Evolutionary conservation across 2,113 vertebrate species (phyloP), one percentile per base, ranked within the genome.

Genomic region (Halichoerus grypus): DNA sequence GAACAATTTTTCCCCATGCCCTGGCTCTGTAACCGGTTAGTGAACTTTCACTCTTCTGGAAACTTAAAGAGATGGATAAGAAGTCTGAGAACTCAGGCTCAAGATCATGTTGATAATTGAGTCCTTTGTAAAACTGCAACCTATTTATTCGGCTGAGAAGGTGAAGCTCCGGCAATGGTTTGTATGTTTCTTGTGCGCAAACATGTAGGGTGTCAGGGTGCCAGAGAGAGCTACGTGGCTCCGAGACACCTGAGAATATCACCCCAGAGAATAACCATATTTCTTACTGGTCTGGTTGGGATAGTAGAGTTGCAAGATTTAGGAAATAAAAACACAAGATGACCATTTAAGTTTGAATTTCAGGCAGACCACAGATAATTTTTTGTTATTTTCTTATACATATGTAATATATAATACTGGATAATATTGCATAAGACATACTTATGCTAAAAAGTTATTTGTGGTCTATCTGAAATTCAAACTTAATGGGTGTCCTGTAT

Each of bases 11-110:
- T 31, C 71, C 65, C 81, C 93, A 49, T 92, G 53, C 94, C 39
- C 81, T 88, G 65, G 69, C 72, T 72, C 93, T 39, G 28, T 85
- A 72, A 51, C 94, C 65, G 0, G 19, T 53, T 80, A 82, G 81
- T 92, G 85, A 98, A 97, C 94, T 88, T 81, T 69, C 24, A 28
- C 57, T 87, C 81, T 39, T 88, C n/a, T 65, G 82, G 91, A 91
- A 95, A 83, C 87, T 63, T 57, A 71, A 67, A 63, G 74, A 85
- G n/a, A 49, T 67, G 53, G n/a, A n/a, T 24, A 61, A 12, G 39
- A 89, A 77, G 49, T 46, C 81, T 61, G 14, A 81, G 89, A 21
- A 28, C 14, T 51, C 55, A 46, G 33, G 51, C 42, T 77, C 42
- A 18, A 87, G 71, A 74, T 26, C 24, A 9, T 51, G 51, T 91